A percentile compares a stretch with the other conserved stretches of the same genome.
phyloP scores from a whole-genome alignment of 1,140 invertebrate genomes.

The Brachionus koreanus region DNA sequence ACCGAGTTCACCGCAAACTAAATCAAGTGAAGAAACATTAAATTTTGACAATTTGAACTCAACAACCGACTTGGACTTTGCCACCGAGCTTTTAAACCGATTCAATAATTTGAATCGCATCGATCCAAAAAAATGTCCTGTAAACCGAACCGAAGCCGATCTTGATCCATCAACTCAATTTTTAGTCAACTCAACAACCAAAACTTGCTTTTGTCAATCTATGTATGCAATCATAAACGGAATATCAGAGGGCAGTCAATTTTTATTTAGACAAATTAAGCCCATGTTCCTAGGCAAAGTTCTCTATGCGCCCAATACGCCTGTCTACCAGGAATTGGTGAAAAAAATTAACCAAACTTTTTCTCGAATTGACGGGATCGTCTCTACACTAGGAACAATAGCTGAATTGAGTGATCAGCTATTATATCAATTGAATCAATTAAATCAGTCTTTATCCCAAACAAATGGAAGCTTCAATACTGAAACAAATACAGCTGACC shows the following conservation, averaged over 20 bases:
- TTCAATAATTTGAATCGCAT: conserved; percentile 47
- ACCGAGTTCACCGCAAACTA: neutral
- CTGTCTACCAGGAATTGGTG: conserved; percentile 57
- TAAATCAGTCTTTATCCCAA: neutral
- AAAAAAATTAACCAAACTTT: conserved; percentile 51
- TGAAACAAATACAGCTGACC: too few species aligned
- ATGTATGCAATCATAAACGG: conserved; percentile 50
- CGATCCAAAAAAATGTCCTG: conserved; percentile 45
- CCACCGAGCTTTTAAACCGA: neutral
- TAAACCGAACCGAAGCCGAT: conserved; percentile 47
- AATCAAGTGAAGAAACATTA: neutral
- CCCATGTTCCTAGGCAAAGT: conserved; percentile 61
- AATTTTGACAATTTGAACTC: neutral
- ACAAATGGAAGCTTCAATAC: too few species aligned
- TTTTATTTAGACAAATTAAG: conserved; percentile 61
- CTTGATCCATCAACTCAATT: conserved; percentile 35
- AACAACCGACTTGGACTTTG: neutral
- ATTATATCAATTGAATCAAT: conserved; percentile 21
- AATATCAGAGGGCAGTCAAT: conserved; percentile 48
- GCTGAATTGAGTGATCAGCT: neutral
- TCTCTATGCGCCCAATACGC: conserved; percentile 60
- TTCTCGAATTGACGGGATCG: neutral
- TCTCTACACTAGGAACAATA: neutral
- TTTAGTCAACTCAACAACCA: conserved; percentile 52
- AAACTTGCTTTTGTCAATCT: conserved; percentile 51